Evolutionary conservation across 2,113 vertebrate genomes (phyloP).

Genomic region (Hemichromis elongatus): DNA sequence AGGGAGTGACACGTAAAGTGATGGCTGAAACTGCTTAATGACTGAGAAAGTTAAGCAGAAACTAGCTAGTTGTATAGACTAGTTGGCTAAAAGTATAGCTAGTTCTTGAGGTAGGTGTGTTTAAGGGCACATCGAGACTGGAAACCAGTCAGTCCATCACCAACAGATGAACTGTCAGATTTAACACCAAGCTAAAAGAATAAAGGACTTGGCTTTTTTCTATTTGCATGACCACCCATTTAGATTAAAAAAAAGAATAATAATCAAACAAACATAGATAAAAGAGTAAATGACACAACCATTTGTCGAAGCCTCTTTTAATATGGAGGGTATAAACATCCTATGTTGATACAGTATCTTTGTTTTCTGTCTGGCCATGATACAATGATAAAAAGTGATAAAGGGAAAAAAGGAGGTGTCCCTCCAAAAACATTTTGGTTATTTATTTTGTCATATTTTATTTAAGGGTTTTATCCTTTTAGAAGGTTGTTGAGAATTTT

Average conservation of each 20-base stretch:
- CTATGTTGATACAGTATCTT: conserved; percentile 51
- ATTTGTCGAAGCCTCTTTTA: conserved; percentile 48
- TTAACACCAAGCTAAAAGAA: conserved; percentile 5
- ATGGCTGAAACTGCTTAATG: background rate
- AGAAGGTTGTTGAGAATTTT: conserved; percentile 18
- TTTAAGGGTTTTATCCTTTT: conserved; percentile 51
- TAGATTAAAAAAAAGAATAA: conserved; percentile 35
- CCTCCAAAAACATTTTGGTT: conserved; percentile 28
- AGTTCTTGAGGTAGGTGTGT: background rate
- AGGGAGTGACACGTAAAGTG: background rate
- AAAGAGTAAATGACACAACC: conserved; percentile 44
- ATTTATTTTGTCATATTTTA: conserved; percentile 42
- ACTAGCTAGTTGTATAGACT: background rate
- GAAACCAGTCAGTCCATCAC: background rate
- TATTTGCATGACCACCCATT: conserved; percentile 70
- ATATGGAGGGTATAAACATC: conserved; percentile 28
- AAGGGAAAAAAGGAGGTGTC: conserved; percentile 46
- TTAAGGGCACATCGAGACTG: background rate
- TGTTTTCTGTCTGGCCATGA: conserved; percentile 52
- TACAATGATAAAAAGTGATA: conserved; percentile 23
- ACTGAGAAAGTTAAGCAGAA: background rate
- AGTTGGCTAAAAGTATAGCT: background rate
- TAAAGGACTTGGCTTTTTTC: conserved; percentile 51
- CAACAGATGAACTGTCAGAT: background rate
- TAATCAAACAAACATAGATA: conserved; percentile 45